Percentiles rank a stretch among this genome's conserved stretches.
phyloP scores from a whole-genome alignment of 2,888 invertebrate genomes.

The Acleris holmiana region DNA sequence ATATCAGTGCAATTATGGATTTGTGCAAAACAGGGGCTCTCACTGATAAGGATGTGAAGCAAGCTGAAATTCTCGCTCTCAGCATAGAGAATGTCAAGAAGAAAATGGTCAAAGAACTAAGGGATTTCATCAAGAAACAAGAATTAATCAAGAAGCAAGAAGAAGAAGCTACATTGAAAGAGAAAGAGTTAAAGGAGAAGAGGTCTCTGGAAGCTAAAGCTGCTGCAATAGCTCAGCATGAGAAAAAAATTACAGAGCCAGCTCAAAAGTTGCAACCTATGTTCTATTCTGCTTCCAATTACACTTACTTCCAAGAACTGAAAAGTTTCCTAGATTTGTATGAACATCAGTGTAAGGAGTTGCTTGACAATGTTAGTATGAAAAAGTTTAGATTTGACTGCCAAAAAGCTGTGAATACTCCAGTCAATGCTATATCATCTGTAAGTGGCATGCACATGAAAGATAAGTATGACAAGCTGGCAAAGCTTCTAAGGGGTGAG shows the following conservation, averaged over 20 bases:
- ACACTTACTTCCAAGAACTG: slow-evolving; percentile 83
- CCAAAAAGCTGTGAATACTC: slow-evolving; percentile 93
- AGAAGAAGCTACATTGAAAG: slow-evolving; percentile 53
- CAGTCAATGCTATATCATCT: slow-evolving; percentile 93
- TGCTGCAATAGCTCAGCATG: slow-evolving; percentile 45
- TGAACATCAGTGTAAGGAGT: slow-evolving; percentile 83
- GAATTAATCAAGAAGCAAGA: slow-evolving; percentile 56
- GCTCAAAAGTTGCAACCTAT: slow-evolving; percentile 56
- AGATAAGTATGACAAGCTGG: slow-evolving; percentile 89
- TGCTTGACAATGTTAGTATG: slow-evolving; percentile 83
- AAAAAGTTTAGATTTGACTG: slow-evolving; percentile 93
- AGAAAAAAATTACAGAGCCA: slow-evolving; percentile 46
- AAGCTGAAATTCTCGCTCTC: slow-evolving; percentile 77
- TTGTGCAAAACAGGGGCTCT: slow-evolving; percentile 70
- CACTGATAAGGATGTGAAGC: slow-evolving; percentile 80
- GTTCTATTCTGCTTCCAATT: slow-evolving; percentile 77
- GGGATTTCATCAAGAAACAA: slow-evolving; percentile 53
- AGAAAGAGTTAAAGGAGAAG: slow-evolving; percentile 63
- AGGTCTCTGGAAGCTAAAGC: slow-evolving; percentile 51
- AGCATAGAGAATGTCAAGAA: slow-evolving; percentile 78
- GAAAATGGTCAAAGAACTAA: slow-evolving; percentile 69
- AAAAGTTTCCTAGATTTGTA: slow-evolving; percentile 84
- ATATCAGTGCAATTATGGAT: slow-evolving; percentile 75
- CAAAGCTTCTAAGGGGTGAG: slow-evolving; percentile 88
- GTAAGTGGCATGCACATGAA: slow-evolving; percentile 88